Evolutionary conservation across 2,888 invertebrate species (phyloP).

Genomic region (Lampropteryx suffumata): DNA sequence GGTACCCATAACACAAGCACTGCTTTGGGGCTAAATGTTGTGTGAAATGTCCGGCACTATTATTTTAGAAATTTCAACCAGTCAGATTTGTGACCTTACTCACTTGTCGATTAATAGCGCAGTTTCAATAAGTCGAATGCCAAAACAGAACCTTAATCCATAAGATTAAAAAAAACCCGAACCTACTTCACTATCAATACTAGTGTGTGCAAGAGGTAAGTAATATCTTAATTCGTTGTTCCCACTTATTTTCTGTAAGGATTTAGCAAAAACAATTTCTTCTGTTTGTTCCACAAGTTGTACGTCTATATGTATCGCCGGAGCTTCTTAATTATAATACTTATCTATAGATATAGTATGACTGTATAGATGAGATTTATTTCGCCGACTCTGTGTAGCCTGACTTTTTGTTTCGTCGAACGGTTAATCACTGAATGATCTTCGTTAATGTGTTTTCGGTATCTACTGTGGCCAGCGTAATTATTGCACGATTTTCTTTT

Average conservation of each 20-base stretch:
- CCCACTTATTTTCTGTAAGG: too few relatives aligned
- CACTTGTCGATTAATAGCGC: not conserved
- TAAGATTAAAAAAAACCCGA: too few relatives aligned
- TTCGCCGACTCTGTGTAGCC: constrained; percentile 66
- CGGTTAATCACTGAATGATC: constrained; percentile 77
- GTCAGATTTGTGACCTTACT: not conserved
- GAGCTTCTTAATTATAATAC: constrained; percentile 75
- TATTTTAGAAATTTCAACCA: too few relatives aligned
- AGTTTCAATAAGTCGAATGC: not conserved
- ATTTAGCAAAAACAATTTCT: not conserved
- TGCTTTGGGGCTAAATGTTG: too few relatives aligned
- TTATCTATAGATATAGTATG: constrained; percentile 73
- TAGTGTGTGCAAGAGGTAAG: too few relatives aligned
- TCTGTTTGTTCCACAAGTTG: constrained; percentile 20
- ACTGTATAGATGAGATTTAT: constrained; percentile 74
- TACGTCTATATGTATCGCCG: constrained; percentile 48
- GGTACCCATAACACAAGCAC: too few relatives aligned
- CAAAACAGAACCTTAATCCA: not conserved
- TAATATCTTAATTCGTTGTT: too few relatives aligned
- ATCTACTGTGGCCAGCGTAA: constrained; percentile 46
- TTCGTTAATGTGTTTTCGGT: constrained; percentile 69
- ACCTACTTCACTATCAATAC: too few relatives aligned
- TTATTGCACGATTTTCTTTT: constrained; percentile 43
- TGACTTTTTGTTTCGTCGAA: constrained; percentile 71
- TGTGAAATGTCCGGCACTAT: too few relatives aligned